Base-by-base conservation (phyloP, 2,888 invertebrate species). In the Parnassius orleans region DNA sequence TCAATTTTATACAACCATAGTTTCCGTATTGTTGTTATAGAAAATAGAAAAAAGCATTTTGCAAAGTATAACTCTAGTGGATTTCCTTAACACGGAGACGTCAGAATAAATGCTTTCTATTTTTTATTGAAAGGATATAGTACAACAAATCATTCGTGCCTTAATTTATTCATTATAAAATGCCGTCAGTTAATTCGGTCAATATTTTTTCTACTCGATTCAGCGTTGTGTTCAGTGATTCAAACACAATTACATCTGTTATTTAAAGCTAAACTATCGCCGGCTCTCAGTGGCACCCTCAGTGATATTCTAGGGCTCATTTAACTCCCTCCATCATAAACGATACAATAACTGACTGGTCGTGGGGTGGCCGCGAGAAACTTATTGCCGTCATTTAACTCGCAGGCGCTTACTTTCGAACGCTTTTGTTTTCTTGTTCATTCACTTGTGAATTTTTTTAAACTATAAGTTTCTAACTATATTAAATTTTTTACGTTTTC, bases 211-310 rank as follows among this genome's bases (percentile, higher is more conserved):
- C 76, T 80, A 78, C 74, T 73, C 74, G 73, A 68, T 72, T 68
- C 71, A 71, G 62, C 64, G 74, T 72, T 70, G 65, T 69, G 71
- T 70, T 67, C 69, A 73, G 65, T 76, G 79, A 81, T 86, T 79
- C 83, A 78, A 86, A 83, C 83, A 83, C 88, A 90, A 90, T 90
- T 90, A 89, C 83, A 84, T 78, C 77, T 81, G 83, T 80, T 82
- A 81, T 79, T 81, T 77, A 78, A 77, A 80, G 73, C 76, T 80
- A 75, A 76, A 77, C 74, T 74, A 72, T 69, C 70, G 66, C 67
- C 67, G 67, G 68, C 70, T 66, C 68, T 68, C 66, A 63, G 69
- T 66, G 73, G 69, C 72, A 72, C 73, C 74, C 73, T 69, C 54
- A 51, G 65, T 60, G 65, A 65, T 59, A 65, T 70, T 66, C 69